phyloP scores from a whole-genome alignment of 1,140 invertebrate genomes.

The Scaptomyza graminum region DNA sequence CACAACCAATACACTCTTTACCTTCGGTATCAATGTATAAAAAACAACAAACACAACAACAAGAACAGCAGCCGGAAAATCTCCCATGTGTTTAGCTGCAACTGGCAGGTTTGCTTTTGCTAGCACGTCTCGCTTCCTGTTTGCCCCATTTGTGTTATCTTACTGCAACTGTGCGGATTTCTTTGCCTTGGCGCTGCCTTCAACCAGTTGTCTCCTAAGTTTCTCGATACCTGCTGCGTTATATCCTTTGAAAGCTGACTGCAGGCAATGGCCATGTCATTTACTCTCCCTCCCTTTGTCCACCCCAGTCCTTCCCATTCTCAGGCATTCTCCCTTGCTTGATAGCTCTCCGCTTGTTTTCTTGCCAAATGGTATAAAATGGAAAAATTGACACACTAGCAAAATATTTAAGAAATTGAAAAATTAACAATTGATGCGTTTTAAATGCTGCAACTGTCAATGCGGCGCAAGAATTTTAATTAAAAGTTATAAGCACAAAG shows the following conservation, averaged over 20 bases:
- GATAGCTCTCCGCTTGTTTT: background rate
- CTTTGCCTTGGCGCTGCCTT: constrained; percentile 13
- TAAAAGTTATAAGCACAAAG: background rate
- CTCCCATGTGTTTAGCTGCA: constrained; percentile 50
- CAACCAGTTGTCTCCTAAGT: constrained; percentile 41
- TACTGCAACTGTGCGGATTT: constrained; percentile 6
- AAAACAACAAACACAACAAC: background rate
- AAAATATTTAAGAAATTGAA: constrained; percentile 19
- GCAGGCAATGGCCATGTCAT: constrained; percentile 13
- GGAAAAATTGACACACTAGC: too few relatives aligned
- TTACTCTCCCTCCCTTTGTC: background rate
- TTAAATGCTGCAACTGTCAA: constrained; percentile 21
- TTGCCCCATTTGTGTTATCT: constrained; percentile 21
- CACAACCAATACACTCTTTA: too few relatives aligned
- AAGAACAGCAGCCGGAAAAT: constrained; percentile 23
- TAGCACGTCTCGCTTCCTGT: background rate
- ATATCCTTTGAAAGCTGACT: constrained; percentile 29
- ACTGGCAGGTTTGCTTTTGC: constrained; percentile 44
- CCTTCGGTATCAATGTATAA: too few relatives aligned
- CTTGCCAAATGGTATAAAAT: background rate
- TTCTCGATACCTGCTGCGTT: constrained; percentile 36
- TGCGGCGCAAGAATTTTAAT: background rate
- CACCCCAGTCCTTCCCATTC: too few relatives aligned
- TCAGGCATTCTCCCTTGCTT: background rate
- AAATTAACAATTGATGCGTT: constrained; percentile 25